Conservation (phyloP, 2,797 vertebrate genomes). For the Lutjanus campechanus region DNA sequence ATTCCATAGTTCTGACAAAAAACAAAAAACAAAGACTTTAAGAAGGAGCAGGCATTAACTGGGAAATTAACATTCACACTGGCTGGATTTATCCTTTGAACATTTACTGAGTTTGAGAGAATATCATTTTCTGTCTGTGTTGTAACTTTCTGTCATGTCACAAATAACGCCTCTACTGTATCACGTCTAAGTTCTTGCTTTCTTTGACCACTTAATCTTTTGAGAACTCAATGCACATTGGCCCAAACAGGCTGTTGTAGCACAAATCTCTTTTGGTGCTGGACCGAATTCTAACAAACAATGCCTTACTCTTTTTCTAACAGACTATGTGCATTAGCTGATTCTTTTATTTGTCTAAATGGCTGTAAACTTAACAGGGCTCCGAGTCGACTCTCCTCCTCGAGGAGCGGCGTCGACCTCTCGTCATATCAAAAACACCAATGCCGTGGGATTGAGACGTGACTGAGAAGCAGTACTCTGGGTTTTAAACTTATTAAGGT, state of each 20-base stretch:
- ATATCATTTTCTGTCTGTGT: slow-evolving; percentile 15
- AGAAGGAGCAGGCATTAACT: not conserved
- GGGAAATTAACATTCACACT: slow-evolving; percentile 27
- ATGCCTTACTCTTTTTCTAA: slow-evolving; percentile 93
- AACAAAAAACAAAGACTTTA: not conserved
- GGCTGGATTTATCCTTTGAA: slow-evolving; percentile 26
- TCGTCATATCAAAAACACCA: slow-evolving; percentile 81
- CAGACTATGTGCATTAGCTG: slow-evolving; percentile 75
- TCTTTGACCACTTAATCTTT: slow-evolving; percentile 15
- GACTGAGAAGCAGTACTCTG: slow-evolving; percentile 56
- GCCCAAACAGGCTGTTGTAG: slow-evolving; percentile 73
- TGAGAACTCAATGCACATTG: slow-evolving; percentile 48
- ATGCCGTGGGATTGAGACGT: slow-evolving; percentile 56
- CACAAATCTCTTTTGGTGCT: slow-evolving; percentile 87
- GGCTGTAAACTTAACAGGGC: slow-evolving; percentile 78
- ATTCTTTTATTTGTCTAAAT: slow-evolving; percentile 68
- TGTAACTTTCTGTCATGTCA: slow-evolving; percentile 11
- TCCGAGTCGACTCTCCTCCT: slow-evolving; percentile 60
- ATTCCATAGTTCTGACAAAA: not conserved
- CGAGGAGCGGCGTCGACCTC: slow-evolving; percentile 72
- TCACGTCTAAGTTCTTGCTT: slow-evolving; percentile 11
- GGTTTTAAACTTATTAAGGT: slow-evolving; percentile 13
- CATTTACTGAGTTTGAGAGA: slow-evolving; percentile 1
- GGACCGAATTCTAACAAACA: slow-evolving; percentile 88
- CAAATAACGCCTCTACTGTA: slow-evolving; percentile 6